phyloP scores from a whole-genome alignment of 64 coral and sea anemone genomes.

The Pocillopora damicornis region DNA sequence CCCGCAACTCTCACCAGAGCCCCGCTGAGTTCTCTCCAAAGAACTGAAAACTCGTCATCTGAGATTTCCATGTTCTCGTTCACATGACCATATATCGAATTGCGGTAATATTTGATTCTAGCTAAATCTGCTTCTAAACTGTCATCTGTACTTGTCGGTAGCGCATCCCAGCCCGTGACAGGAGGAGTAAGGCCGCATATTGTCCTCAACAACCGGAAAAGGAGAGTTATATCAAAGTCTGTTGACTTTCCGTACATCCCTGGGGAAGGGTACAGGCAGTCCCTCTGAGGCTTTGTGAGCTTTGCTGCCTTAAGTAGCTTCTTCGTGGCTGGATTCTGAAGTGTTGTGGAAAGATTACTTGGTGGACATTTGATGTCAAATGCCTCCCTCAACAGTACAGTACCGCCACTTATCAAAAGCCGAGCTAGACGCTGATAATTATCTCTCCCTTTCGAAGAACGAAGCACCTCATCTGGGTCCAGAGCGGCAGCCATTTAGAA shows the following conservation, averaged over 20 bases:
- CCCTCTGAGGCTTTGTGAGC: conserved; percentile 6
- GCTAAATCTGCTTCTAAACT: neutral
- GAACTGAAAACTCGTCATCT: conserved; percentile 12
- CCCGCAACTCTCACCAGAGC: neutral
- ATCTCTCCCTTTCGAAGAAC: too few relatives aligned
- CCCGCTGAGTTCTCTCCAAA: neutral
- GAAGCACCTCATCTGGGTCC: too few relatives aligned
- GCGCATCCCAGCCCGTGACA: too few relatives aligned
- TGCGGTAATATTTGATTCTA: conserved; percentile 9
- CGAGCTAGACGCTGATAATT: too few relatives aligned
- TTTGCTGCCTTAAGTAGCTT: neutral
- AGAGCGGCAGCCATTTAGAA: neutral
- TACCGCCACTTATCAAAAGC: neutral
- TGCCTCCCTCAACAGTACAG: neutral
- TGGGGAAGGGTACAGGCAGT: conserved; percentile 30
- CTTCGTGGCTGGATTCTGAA: neutral
- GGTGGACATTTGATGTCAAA: conserved; percentile 15
- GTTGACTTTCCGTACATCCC: conserved; percentile 31
- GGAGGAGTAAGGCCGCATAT: too few relatives aligned
- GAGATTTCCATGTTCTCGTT: conserved; percentile 16
- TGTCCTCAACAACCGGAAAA: too few relatives aligned
- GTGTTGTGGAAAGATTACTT: neutral
- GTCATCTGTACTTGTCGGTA: too few relatives aligned
- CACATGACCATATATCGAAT: conserved; percentile 10
- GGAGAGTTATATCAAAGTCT: conserved; percentile 6